Conservation (phyloP, 2,888 invertebrate genomes). For the Ennomos fuscantarius region DNA sequence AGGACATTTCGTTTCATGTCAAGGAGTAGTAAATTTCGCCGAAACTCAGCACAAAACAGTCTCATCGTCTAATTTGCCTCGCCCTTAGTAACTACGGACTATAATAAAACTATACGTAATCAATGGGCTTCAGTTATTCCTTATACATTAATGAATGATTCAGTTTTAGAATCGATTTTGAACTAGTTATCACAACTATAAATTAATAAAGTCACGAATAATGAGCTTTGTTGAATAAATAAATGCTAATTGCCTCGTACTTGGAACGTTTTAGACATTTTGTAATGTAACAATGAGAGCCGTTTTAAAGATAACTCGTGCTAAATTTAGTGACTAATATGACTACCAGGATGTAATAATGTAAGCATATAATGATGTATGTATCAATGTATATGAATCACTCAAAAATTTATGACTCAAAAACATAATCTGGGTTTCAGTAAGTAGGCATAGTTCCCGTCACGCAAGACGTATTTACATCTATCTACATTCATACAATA, state of each 20-base stretch:
- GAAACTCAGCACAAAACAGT: background rate
- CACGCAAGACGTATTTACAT: too few species aligned
- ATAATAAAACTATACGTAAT: conserved; percentile 1
- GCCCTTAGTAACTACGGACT: conserved; percentile 13
- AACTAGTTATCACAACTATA: conserved; percentile 8
- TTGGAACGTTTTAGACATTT: conserved; percentile 10
- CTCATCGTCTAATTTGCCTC: conserved; percentile 16
- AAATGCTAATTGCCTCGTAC: conserved; percentile 3
- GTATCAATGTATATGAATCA: too few species aligned
- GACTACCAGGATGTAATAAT: too few species aligned
- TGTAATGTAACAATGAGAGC: conserved; percentile 1
- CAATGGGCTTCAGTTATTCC: conserved; percentile 6
- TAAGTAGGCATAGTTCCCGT: too few species aligned
- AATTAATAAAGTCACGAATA: background rate
- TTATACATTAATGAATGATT: conserved; percentile 10
- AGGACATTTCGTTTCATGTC: conserved; percentile 7
- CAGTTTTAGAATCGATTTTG: conserved; percentile 11
- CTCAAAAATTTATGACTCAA: too few species aligned
- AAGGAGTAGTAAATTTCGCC: conserved; percentile 15
- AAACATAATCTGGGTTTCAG: too few species aligned
- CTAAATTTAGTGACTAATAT: too few species aligned
- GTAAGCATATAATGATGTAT: too few species aligned
- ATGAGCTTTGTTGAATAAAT: background rate
- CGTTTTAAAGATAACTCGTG: conserved; percentile 1
- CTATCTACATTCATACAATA: too few species aligned